Evolutionary conservation across 2,113 vertebrate genomes (phyloP).

Genomic region (Ciconia maguari): DNA sequence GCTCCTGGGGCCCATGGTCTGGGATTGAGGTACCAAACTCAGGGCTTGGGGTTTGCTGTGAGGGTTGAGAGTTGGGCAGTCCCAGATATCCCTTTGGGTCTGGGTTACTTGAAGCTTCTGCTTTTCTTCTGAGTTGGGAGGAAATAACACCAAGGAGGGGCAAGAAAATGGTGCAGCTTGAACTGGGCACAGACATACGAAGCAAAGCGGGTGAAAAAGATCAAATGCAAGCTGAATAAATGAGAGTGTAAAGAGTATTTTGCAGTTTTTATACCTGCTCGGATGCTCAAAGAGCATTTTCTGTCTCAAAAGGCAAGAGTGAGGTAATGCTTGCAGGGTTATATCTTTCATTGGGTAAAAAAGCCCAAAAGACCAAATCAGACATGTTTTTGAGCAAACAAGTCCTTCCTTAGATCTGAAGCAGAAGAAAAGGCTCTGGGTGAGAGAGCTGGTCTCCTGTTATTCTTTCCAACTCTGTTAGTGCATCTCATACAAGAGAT

Average conservation of each 20-base stretch:
- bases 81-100: background rate
- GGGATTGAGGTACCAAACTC: background rate
- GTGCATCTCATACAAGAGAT: background rate
- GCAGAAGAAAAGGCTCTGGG: background rate
- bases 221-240: background rate
- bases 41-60: accelerated
- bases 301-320: background rate
- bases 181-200: background rate
- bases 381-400: background rate
- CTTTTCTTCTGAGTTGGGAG: background rate
- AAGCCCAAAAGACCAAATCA: background rate
- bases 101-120: background rate
- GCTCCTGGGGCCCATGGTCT: accelerated
- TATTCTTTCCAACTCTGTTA: background rate
- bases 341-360: background rate
- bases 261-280: background rate
- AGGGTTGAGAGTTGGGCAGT: background rate
- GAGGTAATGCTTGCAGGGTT: background rate
- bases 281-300: background rate
- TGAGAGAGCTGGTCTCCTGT: background rate
- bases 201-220: background rate
- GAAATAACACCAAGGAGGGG: background rate
- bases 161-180: background rate
- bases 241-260: background rate
- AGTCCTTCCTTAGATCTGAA: background rate